Evolutionary conservation across 1,140 invertebrate species (phyloP), one percentile per base, ranked within the genome.

Genomic region (Platyscapa corneri): DNA sequence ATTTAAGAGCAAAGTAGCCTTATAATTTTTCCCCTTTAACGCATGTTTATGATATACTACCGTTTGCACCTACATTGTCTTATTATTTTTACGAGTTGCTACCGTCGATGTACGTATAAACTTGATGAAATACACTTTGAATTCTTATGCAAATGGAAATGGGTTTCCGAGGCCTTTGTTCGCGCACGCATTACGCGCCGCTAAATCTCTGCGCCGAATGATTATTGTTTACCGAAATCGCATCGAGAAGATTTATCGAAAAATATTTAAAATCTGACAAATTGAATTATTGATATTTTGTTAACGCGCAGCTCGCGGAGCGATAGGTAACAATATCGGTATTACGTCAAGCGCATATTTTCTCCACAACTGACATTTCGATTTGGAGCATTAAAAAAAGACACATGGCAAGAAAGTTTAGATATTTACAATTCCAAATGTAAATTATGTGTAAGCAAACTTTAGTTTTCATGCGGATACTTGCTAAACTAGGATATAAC

Each of bases 371-470:
- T 32, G 27, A 32, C 32, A 32, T 67, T 80, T 80, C 1, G 27
- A 80, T 46, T 67, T 30, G 27, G 42, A 65, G 56, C 27, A 20
- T 30, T 39, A n/a, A 53, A 65, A 70, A 49, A 42, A 42, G 65
- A 65, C 65, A 72, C 53, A 30, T 72, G 79, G 27, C 10, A n/a
- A 81, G 46, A 72, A 49, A 81, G 67, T 72, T 20, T n/a, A 65
- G 64, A 10, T 78, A 78, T 78, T 60, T 34, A 14, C 56, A 30
- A 16, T 20, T 16, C 0, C 20, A 20, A 42, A 74, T 39, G 37
- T 42, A 74, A 74, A 74, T 74, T 42, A 18, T 20, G 60, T 46
- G 0, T n/a, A 67, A 67, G 46, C 37, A 53, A 81, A 67, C 70
- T 72, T 72, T 42, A 81, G 27, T 32, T 72, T 46, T 49, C 39